Base-by-base conservation (phyloP, 2,113 vertebrate genomes). In the Chunga burmeisteri region DNA sequence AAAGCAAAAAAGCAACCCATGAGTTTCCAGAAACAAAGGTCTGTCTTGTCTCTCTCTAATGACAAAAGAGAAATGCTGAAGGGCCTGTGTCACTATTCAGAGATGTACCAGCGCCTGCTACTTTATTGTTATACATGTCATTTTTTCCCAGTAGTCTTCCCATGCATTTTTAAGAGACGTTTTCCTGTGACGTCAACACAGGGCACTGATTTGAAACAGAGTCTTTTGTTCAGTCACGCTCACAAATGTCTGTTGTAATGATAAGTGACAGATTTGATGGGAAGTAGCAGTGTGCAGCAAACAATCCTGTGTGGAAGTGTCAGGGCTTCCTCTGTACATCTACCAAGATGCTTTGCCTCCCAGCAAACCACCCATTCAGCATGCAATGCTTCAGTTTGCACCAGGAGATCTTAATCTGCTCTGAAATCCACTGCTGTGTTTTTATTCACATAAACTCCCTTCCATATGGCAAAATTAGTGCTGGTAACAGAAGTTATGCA, bases 81-180 rank as follows among this genome's bases (percentile, higher is more conserved):
- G 47, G 15, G 21, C 27, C 18, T 49, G 34, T 61, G 40, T n/a
- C 56, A 61, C 44, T 36, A 16, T 44, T 47, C 44, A 68, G 56
- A 72, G 38, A 44, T 17, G 36, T 21, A 8, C 38, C 14, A n/a
- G 55, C 0, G 0, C 38, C 70, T 73, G 49, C 49, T 49, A 38
- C 34, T 50, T 80, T 42, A 17, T 66, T 2, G 0, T 49, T 36
- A 40, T 13, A 47, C 0, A 4, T 38, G 3, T 7, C 0, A 34
- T 63, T 67, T 85, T 46, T 25, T 1, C 9, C 27, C 9, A 27
- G 22, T 59, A 23, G 11, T 55, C 26, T 70, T 86, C 14, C 36
- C 27, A 5, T 22, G 9, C 10, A 47, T 81, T 77, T 46, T 56
- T 34, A 58, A 70, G 46, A 80, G 53, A 6, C 16, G 22, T 62